Conservation (phyloP, 2,888 invertebrate species). For the Oasisia sp. region DNA sequence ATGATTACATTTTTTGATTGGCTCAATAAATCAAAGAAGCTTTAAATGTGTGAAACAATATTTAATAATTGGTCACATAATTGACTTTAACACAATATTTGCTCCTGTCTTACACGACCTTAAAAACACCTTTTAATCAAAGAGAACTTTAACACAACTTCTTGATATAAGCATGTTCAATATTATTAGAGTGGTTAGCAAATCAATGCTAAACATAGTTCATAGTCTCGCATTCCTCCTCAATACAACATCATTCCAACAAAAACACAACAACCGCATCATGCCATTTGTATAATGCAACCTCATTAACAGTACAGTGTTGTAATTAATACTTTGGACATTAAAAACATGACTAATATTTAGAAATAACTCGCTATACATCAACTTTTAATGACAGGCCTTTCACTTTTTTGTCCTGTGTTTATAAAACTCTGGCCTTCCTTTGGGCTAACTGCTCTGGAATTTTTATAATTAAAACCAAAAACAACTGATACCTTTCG, state of each 20-base stretch:
- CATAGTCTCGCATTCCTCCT: not conserved
- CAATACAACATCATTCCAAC: not conserved
- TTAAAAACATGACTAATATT: slow-evolving; percentile 1
- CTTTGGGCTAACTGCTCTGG: not conserved
- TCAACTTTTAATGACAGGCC: not conserved
- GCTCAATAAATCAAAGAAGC: no score
- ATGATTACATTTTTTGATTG: no score
- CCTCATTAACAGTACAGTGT: not conserved
- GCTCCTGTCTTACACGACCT: not conserved
- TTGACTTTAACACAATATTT: not conserved
- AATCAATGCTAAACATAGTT: not conserved
- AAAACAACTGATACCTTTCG: not conserved
- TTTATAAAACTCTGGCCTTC: not conserved
- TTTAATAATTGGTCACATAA: no score
- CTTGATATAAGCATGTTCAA: not conserved
- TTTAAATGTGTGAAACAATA: no score
- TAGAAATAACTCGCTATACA: not conserved
- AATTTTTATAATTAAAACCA: not conserved
- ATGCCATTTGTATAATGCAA: not conserved
- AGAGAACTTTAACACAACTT: not conserved
- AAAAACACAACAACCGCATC: not conserved
- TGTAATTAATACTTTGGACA: not conserved
- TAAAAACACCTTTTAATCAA: not conserved
- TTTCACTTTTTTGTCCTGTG: not conserved
- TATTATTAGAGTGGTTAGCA: not conserved